These are phyloP conservation scores for Sander lucioperca DNA, from an alignment of 2,113 vertebrate species.

Conservation along the genomic window DNA sequence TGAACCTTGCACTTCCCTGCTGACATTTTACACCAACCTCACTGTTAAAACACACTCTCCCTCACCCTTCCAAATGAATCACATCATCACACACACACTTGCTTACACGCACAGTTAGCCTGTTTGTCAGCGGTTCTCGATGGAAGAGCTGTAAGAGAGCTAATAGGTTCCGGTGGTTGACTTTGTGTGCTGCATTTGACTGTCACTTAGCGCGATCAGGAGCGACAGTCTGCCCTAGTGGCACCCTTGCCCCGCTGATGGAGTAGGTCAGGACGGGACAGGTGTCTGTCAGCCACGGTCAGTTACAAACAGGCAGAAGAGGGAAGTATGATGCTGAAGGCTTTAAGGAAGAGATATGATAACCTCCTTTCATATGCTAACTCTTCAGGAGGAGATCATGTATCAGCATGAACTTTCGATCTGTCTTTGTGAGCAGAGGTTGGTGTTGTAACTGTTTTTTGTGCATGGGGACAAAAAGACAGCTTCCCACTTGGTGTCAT, in stretches of 20 bases:
- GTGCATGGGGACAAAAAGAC: neutral
- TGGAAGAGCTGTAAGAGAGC: constrained; percentile 10
- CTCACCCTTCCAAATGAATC: constrained; percentile 34
- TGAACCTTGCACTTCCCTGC: constrained; percentile 58
- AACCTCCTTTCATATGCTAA: constrained; percentile 8
- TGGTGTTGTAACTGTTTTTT: neutral
- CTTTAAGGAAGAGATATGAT: neutral
- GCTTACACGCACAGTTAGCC: neutral
- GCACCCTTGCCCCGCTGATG: constrained; percentile 41
- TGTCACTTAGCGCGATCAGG: constrained; percentile 55
- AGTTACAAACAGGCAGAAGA: constrained; percentile 3
- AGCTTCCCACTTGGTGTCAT: constrained; percentile 8
- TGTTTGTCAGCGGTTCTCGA: neutral
- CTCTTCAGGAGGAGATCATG: no score
- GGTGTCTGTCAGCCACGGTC: constrained; percentile 44
- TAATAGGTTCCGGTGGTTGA: constrained; percentile 58
- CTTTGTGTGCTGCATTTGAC: constrained; percentile 23
- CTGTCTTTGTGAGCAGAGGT: neutral
- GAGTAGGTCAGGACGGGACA: constrained; percentile 51
- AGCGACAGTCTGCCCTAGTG: constrained; percentile 54
- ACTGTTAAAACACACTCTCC: constrained; percentile 3
- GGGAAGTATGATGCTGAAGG: constrained; percentile 9
- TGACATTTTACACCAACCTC: constrained; percentile 57
- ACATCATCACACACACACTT: constrained; percentile 25
- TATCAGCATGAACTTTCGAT: neutral